A percentile compares a stretch with the other conserved stretches of the same genome.
Evolutionary conservation across 2,888 invertebrate genomes (phyloP).

Genomic region (Amphipoea oculea): DNA sequence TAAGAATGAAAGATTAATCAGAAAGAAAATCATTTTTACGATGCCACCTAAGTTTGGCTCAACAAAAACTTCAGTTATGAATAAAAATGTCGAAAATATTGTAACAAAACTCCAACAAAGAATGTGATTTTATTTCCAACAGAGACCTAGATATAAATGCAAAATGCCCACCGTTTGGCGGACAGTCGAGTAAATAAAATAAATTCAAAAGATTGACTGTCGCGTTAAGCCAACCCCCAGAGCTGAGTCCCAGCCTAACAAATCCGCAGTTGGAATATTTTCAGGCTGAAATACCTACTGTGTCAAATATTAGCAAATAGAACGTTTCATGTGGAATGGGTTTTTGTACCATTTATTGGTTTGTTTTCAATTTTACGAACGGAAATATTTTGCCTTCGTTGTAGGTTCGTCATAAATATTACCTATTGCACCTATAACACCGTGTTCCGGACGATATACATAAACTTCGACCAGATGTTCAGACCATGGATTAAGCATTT

Average conservation of each 20-base stretch:
- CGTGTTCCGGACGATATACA: too few relatives aligned
- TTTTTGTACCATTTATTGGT: slow-evolving; percentile 28
- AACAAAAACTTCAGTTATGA: background rate
- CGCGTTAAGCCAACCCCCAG: slow-evolving; percentile 52
- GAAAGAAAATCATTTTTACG: background rate
- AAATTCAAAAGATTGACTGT: slow-evolving; percentile 62
- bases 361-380: slow-evolving; percentile 16
- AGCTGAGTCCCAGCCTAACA: slow-evolving; percentile 37
- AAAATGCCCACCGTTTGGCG: slow-evolving; percentile 36
- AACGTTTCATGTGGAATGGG: slow-evolving; percentile 26
- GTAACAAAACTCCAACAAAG: slow-evolving; percentile 8
- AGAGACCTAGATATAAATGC: slow-evolving; percentile 37
- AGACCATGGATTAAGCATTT: too few relatives aligned
- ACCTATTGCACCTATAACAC: too few relatives aligned
- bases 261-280: slow-evolving; percentile 49
- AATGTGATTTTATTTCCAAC: slow-evolving; percentile 33
- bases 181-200: slow-evolving; percentile 56
- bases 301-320: slow-evolving; percentile 48
- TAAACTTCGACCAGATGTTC: too few relatives aligned
- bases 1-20: background rate
- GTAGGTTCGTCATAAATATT: too few relatives aligned
- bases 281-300: slow-evolving; percentile 51
- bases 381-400: background rate
- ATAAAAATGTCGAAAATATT: slow-evolving; percentile 21
- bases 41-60: background rate